These are phyloP conservation scores for Synergus japonicus DNA, from an alignment of 2,888 invertebrate species.

Conservation along the genomic window DNA sequence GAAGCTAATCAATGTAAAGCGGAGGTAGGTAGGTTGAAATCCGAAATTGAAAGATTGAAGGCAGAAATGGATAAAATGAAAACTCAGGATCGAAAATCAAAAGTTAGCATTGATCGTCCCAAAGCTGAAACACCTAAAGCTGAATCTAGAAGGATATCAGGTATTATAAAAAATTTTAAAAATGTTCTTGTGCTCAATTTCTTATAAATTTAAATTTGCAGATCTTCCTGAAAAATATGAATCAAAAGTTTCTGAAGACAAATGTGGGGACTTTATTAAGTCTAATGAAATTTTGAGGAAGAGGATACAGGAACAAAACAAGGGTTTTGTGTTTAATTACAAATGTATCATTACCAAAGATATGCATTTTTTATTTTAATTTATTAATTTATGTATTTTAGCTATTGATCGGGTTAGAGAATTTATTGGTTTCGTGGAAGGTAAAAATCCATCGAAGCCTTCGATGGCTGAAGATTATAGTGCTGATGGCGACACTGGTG, in stretches of 20 bases:
- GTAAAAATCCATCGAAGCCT: slow-evolving; percentile 58
- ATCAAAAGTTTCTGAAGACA: slow-evolving; percentile 12
- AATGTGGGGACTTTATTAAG: slow-evolving; percentile 60
- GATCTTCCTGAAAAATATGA: neutral
- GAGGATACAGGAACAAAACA: slow-evolving; percentile 61
- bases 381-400: slow-evolving; percentile 42
- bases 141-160: slow-evolving; percentile 15
- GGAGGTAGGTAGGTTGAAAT: slow-evolving; percentile 43
- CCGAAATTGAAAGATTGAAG: slow-evolving; percentile 43
- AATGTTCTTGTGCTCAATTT: neutral
- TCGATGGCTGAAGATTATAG: slow-evolving; percentile 55
- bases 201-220: neutral
- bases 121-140: slow-evolving; percentile 9
- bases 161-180: neutral
- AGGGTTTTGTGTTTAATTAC: slow-evolving; percentile 56
- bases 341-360: neutral
- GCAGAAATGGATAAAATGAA: slow-evolving; percentile 32
- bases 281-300: slow-evolving; percentile 62
- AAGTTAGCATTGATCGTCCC: too few relatives aligned
- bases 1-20: slow-evolving; percentile 51
- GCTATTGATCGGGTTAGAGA: slow-evolving; percentile 62
- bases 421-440: slow-evolving; percentile 60
- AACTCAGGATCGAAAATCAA: too few relatives aligned
- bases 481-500: slow-evolving; percentile 33
- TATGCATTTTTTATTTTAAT: neutral